Conservation (phyloP, 2,888 invertebrate genomes). For the Drosophila pseudotakahashii region DNA sequence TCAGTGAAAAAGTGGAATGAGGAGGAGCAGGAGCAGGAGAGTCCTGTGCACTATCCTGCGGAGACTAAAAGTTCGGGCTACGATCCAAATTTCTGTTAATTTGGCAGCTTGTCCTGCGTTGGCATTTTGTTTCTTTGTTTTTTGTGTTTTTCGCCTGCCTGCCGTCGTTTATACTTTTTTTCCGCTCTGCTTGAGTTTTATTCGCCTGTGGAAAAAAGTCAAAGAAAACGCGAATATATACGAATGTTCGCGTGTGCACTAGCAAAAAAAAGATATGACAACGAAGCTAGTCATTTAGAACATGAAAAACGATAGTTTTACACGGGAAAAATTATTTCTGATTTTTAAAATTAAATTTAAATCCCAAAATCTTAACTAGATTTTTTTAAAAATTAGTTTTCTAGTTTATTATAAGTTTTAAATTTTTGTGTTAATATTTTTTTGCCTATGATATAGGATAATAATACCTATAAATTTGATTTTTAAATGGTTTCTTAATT, state of each 20-base stretch:
- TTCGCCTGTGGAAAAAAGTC: constrained; percentile 49
- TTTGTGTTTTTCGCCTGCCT: constrained; percentile 18
- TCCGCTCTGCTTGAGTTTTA: constrained; percentile 75
- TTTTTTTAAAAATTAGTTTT: too few relatives aligned
- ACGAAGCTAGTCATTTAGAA: not conserved
- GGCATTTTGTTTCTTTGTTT: constrained; percentile 46
- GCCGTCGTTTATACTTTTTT: constrained; percentile 69
- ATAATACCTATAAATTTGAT: too few relatives aligned
- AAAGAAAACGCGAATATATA: constrained; percentile 16
- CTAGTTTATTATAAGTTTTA: too few relatives aligned
- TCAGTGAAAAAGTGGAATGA: constrained; percentile 24
- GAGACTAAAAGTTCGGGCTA: constrained; percentile 40
- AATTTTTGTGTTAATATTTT: too few relatives aligned
- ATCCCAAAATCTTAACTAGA: too few relatives aligned
- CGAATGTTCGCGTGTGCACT: constrained; percentile 13
- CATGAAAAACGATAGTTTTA: not conserved
- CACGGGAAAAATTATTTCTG: not conserved
- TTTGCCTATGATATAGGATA: too few relatives aligned
- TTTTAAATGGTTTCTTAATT: too few relatives aligned
- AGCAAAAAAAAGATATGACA: not conserved
- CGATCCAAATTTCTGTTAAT: constrained; percentile 73
- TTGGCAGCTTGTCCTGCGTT: constrained; percentile 66
- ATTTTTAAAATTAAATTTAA: too few relatives aligned
- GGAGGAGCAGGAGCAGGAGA: not conserved
- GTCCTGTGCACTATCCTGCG: constrained; percentile 37